Evolutionary conservation across 2,797 vertebrate species (phyloP), one percentile per base, ranked within the genome.

Genomic region (Prionace glauca): DNA sequence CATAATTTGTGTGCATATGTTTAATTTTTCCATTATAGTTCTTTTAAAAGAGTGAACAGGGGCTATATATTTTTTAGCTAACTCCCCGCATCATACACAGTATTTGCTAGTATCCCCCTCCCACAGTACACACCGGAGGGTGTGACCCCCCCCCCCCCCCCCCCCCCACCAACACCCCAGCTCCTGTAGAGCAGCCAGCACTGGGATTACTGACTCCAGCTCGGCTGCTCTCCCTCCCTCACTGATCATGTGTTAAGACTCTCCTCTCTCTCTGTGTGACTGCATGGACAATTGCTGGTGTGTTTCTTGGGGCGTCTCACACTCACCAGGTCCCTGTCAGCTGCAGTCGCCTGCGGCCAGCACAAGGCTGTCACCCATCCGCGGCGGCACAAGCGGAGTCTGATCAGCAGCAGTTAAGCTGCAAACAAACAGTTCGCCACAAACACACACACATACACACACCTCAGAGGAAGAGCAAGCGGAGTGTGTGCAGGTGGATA

Each of bases 261-360:
- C 92, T 50, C 41, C 65, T 71, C 65, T 67, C 36, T 50, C 67
- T 50, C 93, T 24, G 24, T 60, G 50, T 62, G 93, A 41, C 10
- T 94, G 67, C 11, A n/a, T 94, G 92, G 92, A 94, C 92, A 94
- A 94, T 94, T 50, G 92, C 41, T 10, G 69, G 72, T 9, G 65
- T 50, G 71, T 36, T 74, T 74, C 24, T 45, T 50, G 93, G 93
- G 69, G 69, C 93, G 93, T 45, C 71, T 74, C 69, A 74, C 67
- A 56, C 69, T 94, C 93, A 32, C 93, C 71, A 56, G 69, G 71
- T 94, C 93, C 50, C 93, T 72, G 93, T 77, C 24, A 95, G 93
- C 71, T 56, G 71, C 71, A 45, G 50, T 74, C 93, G 65, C 22
- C 71, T 12, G 93, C 60, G 50, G 71, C 93, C 72, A 45, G 50